phyloP scores from a whole-genome alignment of 2,797 vertebrate species.

The Masticophis lateralis region DNA sequence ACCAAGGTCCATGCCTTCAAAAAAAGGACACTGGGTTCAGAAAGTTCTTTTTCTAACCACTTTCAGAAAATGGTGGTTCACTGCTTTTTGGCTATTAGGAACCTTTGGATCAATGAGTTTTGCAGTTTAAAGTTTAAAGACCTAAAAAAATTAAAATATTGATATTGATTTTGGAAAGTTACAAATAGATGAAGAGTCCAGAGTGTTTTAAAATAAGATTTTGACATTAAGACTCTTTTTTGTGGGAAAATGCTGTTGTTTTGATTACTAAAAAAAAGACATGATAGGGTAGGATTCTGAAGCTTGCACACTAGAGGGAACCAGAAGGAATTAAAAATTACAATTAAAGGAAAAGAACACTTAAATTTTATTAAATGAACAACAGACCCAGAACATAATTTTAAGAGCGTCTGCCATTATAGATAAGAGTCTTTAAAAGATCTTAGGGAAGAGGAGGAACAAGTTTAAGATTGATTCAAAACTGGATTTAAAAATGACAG shows the following conservation, averaged over 20 bases:
- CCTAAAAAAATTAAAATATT: not conserved
- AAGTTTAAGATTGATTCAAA: not conserved
- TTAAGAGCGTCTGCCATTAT: not conserved
- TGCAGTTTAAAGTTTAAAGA: not conserved
- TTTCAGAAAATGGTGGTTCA: not conserved
- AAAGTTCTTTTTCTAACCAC: not conserved
- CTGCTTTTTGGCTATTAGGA: not conserved
- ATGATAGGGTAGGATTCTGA: not conserved
- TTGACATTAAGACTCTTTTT: not conserved
- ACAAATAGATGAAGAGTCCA: not conserved
- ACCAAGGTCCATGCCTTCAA: not conserved
- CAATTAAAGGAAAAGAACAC: not conserved
- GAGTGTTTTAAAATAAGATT: not conserved
- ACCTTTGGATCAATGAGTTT: not conserved
- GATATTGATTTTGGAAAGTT: not conserved
- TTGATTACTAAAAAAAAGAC: not conserved
- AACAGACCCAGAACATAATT: not conserved
- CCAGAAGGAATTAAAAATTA: not conserved
- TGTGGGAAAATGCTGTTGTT: not conserved
- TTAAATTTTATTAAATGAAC: not conserved
- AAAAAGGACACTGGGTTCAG: not conserved
- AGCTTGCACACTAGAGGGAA: not conserved
- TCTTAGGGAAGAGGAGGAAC: not conserved
- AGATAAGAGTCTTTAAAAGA: not conserved
- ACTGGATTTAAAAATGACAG: not conserved